Conservation (phyloP, 2,888 invertebrate genomes). For the Yponomeuta sedellus region DNA sequence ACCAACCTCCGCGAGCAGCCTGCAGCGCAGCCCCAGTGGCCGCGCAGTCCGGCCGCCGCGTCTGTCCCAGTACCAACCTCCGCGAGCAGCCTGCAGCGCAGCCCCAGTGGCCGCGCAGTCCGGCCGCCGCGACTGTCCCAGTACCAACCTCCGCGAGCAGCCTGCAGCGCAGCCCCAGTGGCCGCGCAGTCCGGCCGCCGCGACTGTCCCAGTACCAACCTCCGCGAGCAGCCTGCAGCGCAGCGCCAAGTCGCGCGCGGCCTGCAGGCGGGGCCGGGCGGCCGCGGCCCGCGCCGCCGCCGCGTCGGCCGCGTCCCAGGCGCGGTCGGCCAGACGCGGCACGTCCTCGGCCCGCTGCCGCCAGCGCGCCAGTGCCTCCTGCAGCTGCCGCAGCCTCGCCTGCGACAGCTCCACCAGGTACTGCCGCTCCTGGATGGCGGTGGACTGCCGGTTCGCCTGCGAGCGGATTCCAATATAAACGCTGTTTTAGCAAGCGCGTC, state of each 20-base stretch:
- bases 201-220: conserved; percentile 34
- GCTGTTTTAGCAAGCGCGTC: too few relatives aligned
- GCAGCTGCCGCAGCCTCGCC: conserved; percentile 40
- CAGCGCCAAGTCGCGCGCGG: conserved; percentile 42
- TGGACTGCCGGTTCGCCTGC: conserved; percentile 63
- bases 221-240: conserved; percentile 54
- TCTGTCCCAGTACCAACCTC: conserved; percentile 64
- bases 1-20: conserved; percentile 53
- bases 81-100: conserved; percentile 50
- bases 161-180: too few relatives aligned
- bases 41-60: conserved; percentile 65
- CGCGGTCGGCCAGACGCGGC: conserved; percentile 56
- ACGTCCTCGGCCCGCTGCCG: conserved; percentile 60
- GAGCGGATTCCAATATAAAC: too few relatives aligned
- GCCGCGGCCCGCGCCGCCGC: conserved; percentile 68
- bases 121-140: too few relatives aligned
- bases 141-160: too few relatives aligned
- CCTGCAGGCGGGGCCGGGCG: conserved; percentile 48
- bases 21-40: conserved; percentile 55
- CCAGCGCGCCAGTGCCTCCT: conserved; percentile 44
- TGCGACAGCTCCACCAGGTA: conserved; percentile 50
- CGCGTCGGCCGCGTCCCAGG: conserved; percentile 64
- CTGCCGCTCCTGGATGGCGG: conserved; percentile 55
- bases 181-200: too few relatives aligned
- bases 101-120: conserved; percentile 53